Conservation (phyloP, 2,113 vertebrate species). For the Centropus bengalensis region DNA sequence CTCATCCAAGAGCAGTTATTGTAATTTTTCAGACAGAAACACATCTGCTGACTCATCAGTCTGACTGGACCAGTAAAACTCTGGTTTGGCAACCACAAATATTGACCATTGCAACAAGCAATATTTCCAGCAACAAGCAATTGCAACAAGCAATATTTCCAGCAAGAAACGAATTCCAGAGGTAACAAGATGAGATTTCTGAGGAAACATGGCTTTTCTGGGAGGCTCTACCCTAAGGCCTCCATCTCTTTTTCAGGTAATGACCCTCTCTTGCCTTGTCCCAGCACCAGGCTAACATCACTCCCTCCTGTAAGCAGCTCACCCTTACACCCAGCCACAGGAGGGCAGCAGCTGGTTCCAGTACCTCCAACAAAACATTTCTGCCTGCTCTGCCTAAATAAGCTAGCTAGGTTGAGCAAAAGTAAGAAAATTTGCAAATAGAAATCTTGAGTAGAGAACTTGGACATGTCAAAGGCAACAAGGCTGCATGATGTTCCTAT, state of each 20-base stretch:
- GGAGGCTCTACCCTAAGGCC: not conserved
- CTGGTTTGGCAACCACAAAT: not conserved
- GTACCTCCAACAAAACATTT: not conserved
- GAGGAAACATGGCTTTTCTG: not conserved
- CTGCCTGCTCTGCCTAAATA: not conserved
- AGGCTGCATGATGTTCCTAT: constrained; percentile 17
- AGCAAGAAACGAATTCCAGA: not conserved
- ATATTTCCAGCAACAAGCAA: not conserved
- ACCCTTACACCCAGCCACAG: not conserved
- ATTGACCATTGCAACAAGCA: too few species aligned
- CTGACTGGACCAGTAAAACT: not conserved
- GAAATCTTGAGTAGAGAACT: not conserved
- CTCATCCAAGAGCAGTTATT: not conserved
- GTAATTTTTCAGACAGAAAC: not conserved
- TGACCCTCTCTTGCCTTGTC: not conserved
- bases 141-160: too few species aligned
- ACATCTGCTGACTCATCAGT: not conserved
- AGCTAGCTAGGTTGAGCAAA: not conserved
- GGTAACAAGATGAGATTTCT: not conserved
- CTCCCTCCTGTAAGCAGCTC: not conserved
- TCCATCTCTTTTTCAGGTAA: not conserved
- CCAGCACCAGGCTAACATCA: fast-evolving
- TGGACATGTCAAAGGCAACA: not conserved
- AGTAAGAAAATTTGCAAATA: not conserved
- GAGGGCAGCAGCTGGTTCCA: fast-evolving